Conservation (phyloP, 2,113 vertebrate genomes). For the Pandion haliaetus region DNA sequence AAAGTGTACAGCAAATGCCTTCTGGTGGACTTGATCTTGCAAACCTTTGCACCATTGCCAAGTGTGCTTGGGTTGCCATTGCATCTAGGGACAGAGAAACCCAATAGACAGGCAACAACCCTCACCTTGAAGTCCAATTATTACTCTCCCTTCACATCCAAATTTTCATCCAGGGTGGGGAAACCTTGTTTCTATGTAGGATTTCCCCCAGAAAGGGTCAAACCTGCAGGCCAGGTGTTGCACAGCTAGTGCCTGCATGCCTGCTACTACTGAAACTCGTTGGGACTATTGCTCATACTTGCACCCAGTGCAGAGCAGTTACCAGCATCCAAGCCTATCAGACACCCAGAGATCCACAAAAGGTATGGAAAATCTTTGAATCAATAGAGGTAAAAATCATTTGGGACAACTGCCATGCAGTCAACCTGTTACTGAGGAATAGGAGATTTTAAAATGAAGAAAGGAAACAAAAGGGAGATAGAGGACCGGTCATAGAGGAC, state of each 20-base stretch:
- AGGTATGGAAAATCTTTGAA: neutral
- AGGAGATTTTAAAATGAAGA: neutral
- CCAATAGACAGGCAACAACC: neutral
- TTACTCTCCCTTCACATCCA: neutral
- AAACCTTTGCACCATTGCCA: neutral
- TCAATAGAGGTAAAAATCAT: neutral
- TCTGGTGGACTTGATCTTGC: neutral
- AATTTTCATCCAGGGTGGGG: neutral
- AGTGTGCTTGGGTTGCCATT: neutral
- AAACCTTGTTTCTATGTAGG: neutral
- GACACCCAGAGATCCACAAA: neutral
- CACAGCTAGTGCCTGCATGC: neutral
- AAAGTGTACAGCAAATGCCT: rapidly evolving
- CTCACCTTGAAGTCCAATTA: neutral
- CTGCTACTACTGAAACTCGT: neutral
- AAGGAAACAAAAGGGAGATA: neutral
- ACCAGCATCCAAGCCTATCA: neutral
- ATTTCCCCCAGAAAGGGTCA: neutral
- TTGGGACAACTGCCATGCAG: neutral
- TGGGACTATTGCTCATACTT: rapidly evolving
- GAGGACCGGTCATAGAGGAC: neutral
- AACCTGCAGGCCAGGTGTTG: neutral
- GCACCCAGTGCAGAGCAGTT: neutral
- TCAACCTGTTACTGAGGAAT: neutral
- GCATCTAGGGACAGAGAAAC: neutral